These are phyloP conservation scores for Ditula angustiorana DNA, from an alignment of 2,888 invertebrate genomes.

Conservation along the genomic window DNA sequence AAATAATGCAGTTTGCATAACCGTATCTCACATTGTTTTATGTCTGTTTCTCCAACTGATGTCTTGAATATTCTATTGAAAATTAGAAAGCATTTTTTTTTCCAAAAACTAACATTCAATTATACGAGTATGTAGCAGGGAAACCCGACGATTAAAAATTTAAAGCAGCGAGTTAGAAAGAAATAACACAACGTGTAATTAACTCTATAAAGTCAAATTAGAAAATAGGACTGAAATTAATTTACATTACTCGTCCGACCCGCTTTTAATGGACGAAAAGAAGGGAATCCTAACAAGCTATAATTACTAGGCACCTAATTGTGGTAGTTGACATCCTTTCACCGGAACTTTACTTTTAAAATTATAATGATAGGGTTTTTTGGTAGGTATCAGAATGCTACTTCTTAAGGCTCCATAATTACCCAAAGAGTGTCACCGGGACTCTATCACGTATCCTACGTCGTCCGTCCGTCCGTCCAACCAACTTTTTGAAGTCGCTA, in stretches of 20 bases:
- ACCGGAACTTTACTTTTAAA: constrained; percentile 61
- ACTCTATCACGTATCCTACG: too few relatives aligned
- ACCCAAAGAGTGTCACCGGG: too few relatives aligned
- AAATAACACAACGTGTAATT: constrained; percentile 52
- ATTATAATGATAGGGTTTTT: constrained; percentile 73
- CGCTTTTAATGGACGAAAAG: constrained; percentile 55
- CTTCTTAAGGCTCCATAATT: constrained; percentile 12
- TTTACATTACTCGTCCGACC: constrained; percentile 62
- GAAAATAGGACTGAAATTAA: constrained; percentile 63
- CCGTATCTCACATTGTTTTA: constrained; percentile 54
- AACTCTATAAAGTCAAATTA: constrained; percentile 59
- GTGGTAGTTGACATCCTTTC: constrained; percentile 74
- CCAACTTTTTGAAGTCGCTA: too few relatives aligned
- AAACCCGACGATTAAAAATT: constrained; percentile 28
- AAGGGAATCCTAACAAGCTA: constrained; percentile 69
- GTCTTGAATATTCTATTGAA: constrained; percentile 16
- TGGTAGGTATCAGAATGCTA: constrained; percentile 6
- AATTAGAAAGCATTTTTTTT: not conserved
- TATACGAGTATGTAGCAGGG: constrained; percentile 15
- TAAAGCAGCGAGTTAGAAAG: constrained; percentile 39
- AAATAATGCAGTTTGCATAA: constrained; percentile 63
- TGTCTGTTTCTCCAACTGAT: constrained; percentile 19
- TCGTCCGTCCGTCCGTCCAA: too few relatives aligned
- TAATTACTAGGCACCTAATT: constrained; percentile 75
- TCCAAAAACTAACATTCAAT: constrained; percentile 14